Evolutionary conservation across 2,888 invertebrate species (phyloP).

Genomic region (Acrobasis repandana): DNA sequence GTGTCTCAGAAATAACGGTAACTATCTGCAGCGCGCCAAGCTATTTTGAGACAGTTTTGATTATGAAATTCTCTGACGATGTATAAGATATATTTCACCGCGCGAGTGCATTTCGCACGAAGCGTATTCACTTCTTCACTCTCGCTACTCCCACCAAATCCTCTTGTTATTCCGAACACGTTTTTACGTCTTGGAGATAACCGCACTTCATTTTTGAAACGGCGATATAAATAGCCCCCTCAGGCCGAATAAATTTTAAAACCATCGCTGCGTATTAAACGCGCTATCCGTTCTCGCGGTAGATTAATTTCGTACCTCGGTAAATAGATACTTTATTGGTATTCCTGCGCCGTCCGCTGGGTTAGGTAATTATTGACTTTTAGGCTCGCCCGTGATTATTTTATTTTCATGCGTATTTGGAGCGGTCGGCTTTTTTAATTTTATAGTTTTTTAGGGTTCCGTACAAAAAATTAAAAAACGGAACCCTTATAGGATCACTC

Average conservation of each 20-base stretch:
- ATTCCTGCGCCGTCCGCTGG: constrained; percentile 17
- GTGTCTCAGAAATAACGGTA: too few relatives aligned
- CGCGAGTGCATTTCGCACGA: not conserved
- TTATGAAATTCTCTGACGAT: too few relatives aligned
- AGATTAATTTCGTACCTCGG: constrained; percentile 37
- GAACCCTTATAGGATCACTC: too few relatives aligned
- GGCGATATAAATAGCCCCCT: constrained; percentile 77
- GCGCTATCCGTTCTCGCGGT: constrained; percentile 40
- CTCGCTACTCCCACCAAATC: constrained; percentile 4
- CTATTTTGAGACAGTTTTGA: too few relatives aligned
- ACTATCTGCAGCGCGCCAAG: too few relatives aligned
- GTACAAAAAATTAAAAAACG: too few relatives aligned
- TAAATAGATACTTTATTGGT: constrained; percentile 28
- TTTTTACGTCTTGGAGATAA: constrained; percentile 73
- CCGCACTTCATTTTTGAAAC: constrained; percentile 80
- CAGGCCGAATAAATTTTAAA: constrained; percentile 77
- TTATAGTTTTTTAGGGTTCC: too few relatives aligned
- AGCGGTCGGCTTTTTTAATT: not conserved
- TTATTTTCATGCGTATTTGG: constrained; percentile 4
- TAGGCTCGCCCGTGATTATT: constrained; percentile 25
- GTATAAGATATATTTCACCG: too few relatives aligned
- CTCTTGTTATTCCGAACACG: constrained; percentile 72
- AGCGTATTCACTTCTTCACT: not conserved
- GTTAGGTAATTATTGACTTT: constrained; percentile 19
- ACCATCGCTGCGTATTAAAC: constrained; percentile 57